A percentile compares a stretch with the other conserved stretches of the same genome.
Evolutionary conservation across 1,140 invertebrate species (phyloP).

Genomic region (Paraescarpia echinospica): DNA sequence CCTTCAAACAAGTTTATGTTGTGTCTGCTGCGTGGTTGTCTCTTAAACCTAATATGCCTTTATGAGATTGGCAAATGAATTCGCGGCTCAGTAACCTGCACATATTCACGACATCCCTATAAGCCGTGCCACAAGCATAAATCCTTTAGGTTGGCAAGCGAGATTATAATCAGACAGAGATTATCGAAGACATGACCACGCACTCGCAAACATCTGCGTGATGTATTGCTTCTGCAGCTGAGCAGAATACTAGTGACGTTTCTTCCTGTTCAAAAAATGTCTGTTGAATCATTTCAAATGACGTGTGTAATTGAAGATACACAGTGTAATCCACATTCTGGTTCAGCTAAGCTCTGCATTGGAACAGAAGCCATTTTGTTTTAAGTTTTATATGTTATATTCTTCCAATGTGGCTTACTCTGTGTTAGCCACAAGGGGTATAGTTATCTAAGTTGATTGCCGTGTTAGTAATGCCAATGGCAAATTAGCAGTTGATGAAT

Average conservation of each 20-base stretch:
- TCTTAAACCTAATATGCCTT: not conserved
- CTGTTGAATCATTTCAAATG: not conserved
- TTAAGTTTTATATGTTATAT: not conserved
- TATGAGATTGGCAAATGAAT: not conserved
- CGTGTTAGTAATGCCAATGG: not conserved
- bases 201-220: not conserved
- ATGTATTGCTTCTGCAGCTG: not conserved
- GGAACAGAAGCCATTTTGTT: not conserved
- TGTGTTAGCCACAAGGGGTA: too few relatives aligned
- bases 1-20: not conserved
- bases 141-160: not conserved
- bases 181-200: not conserved
- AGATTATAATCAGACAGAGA: not conserved
- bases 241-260: not conserved
- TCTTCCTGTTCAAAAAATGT: not conserved
- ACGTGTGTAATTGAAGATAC: not conserved
- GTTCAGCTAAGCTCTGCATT: not conserved
- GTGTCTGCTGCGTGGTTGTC: not conserved
- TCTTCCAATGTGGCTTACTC: too few relatives aligned
- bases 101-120: not conserved
- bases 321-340: not conserved
- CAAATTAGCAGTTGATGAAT: not conserved
- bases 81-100: not conserved
- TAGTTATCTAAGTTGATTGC: not conserved
- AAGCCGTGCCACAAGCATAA: not conserved